Percentiles rank a stretch among this genome's conserved stretches.
These are phyloP conservation scores for Hystrix brachyura DNA, from an alignment of 2,113 vertebrate species.

Conservation along the genomic window DNA sequence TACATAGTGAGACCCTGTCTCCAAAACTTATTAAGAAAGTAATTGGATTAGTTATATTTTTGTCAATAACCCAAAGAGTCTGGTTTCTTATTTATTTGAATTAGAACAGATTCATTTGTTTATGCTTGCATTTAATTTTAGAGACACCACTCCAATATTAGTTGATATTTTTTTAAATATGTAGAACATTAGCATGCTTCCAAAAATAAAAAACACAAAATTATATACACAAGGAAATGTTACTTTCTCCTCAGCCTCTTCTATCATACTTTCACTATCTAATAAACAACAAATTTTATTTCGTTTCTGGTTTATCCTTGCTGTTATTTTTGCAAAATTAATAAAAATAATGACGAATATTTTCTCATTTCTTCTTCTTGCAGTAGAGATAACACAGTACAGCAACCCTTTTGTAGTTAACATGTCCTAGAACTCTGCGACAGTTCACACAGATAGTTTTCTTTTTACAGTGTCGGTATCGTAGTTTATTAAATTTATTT, in stretches of 20 bases:
- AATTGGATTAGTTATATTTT: not conserved
- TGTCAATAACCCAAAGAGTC: not conserved
- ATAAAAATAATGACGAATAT: not conserved
- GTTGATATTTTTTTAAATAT: not conserved
- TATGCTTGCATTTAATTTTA: not conserved
- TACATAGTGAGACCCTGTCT: not conserved
- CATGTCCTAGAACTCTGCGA: not conserved
- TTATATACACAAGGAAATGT: not conserved
- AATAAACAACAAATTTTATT: not conserved
- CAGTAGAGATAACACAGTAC: not conserved
- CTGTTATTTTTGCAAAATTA: slow-evolving; percentile 52
- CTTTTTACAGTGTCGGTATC: not conserved
- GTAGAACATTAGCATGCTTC: not conserved
- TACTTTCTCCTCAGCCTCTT: not conserved
- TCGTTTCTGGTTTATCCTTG: not conserved
- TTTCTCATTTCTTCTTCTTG: slow-evolving; percentile 3
- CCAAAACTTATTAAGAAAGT: not conserved
- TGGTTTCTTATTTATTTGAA: not conserved
- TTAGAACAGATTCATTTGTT: not conserved
- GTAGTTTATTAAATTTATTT: not conserved
- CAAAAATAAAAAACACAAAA: not conserved
- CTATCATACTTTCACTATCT: not conserved
- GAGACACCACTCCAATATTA: not conserved
- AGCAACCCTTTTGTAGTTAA: not conserved
- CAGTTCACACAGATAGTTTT: not conserved